These are phyloP conservation scores for Tortricodes alternella DNA, from an alignment of 2,888 invertebrate species.

Conservation along the genomic window DNA sequence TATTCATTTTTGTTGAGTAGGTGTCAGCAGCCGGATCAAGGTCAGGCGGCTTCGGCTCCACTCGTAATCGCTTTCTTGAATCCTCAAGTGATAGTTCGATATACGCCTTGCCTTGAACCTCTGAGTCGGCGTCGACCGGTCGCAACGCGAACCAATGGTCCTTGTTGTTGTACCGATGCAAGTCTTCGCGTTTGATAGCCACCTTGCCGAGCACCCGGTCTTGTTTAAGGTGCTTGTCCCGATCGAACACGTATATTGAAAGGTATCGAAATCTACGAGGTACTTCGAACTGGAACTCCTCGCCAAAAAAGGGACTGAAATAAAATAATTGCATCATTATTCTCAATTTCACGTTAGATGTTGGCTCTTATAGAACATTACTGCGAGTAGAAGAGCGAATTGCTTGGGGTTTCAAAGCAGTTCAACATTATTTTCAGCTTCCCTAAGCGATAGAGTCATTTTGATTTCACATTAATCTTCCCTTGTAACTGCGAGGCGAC, in stretches of 20 bases:
- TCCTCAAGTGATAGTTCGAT: slow-evolving; percentile 89
- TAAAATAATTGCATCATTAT: slow-evolving; percentile 37
- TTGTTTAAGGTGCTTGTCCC: slow-evolving; percentile 91
- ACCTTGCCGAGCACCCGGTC: slow-evolving; percentile 91
- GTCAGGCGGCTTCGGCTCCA: slow-evolving; percentile 79
- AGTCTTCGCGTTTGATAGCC: slow-evolving; percentile 93
- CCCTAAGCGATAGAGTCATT: too few relatives aligned
- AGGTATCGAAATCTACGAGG: slow-evolving; percentile 94
- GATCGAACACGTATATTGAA: slow-evolving; percentile 94
- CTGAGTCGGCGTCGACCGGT: slow-evolving; percentile 93
- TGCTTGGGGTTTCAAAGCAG: too few relatives aligned
- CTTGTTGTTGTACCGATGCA: slow-evolving; percentile 93
- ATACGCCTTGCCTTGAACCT: slow-evolving; percentile 95
- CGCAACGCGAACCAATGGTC: slow-evolving; percentile 96
- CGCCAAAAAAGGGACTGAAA: slow-evolving; percentile 94
- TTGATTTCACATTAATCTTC: too few relatives aligned
- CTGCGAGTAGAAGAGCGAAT: too few relatives aligned
- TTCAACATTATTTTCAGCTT: too few relatives aligned
- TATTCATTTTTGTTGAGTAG: slow-evolving; percentile 56
- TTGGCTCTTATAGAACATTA: too few relatives aligned
- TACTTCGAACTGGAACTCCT: slow-evolving; percentile 96
- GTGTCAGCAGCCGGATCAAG: slow-evolving; percentile 63
- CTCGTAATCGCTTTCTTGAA: slow-evolving; percentile 74
- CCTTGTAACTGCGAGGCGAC: too few relatives aligned
- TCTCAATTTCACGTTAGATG: too few relatives aligned